Percentiles rank a stretch among this genome's conserved stretches.
Evolutionary conservation across 2,113 vertebrate species (phyloP).

Genomic region (Suncus etruscus): DNA sequence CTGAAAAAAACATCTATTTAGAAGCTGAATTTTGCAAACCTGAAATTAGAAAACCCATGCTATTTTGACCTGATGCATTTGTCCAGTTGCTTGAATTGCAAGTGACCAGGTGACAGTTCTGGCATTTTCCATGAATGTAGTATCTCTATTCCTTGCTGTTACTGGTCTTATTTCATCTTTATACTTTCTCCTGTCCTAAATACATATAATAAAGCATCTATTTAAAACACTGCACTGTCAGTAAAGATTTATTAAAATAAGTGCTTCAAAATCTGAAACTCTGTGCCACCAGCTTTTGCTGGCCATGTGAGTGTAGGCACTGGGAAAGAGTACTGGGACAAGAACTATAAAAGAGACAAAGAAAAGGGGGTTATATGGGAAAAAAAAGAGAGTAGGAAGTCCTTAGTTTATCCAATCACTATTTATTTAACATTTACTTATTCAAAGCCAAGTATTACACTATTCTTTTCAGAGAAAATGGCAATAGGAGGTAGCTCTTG

Average conservation of each 20-base stretch:
- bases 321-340: background rate
- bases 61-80: background rate
- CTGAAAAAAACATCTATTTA: background rate
- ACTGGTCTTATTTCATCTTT: background rate
- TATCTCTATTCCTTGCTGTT: background rate
- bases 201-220: background rate
- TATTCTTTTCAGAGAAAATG: background rate
- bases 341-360: background rate
- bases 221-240: constrained; percentile 17
- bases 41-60: background rate
- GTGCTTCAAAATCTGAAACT: background rate
- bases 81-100: background rate
- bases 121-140: background rate
- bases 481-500: background rate
- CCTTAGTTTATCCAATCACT: background rate
- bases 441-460: background rate
- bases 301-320: background rate
- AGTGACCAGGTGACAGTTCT: background rate
- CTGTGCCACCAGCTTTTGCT: background rate
- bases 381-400: background rate
- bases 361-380: background rate
- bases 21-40: background rate
- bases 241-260: background rate
- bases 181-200: background rate
- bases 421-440: background rate